Conservation (phyloP, 2,888 invertebrate species). For the Zootermopsis nevadensis region DNA sequence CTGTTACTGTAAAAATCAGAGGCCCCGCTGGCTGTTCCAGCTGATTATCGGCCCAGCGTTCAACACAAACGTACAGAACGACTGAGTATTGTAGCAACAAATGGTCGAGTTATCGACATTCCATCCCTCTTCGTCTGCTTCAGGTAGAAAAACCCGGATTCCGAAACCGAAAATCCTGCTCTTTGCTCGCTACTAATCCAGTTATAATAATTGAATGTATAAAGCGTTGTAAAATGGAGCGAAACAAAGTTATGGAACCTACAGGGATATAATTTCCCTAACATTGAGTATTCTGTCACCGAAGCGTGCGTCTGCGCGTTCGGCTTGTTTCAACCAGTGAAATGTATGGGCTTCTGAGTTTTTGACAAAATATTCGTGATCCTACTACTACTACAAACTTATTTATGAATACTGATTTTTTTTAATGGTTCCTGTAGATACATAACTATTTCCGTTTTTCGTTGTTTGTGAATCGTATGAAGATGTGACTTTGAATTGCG, state of each 20-base stretch:
- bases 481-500: too few species aligned
- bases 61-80: conserved; percentile 1
- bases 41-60: conserved; percentile 6
- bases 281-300: too few species aligned
- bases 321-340: too few species aligned
- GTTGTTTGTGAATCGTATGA: too few species aligned
- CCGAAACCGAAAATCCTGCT: conserved; percentile 13
- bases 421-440: too few species aligned
- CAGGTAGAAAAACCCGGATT: conserved; percentile 30
- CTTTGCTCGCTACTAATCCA: conserved; percentile 26
- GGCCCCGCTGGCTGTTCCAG: background rate
- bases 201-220: background rate
- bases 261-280: too few species aligned
- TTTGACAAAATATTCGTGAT: too few species aligned
- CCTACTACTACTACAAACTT: too few species aligned
- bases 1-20: conserved; percentile 19
- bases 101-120: conserved; percentile 23
- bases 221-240: background rate
- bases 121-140: background rate
- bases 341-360: too few species aligned
- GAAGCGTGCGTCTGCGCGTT: too few species aligned
- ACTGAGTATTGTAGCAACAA: background rate
- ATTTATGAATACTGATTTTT: too few species aligned
- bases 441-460: too few species aligned
- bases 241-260: conserved; percentile 24